Evolutionary conservation across 2,797 vertebrate species (phyloP).

Genomic region (Syndactyla subalaris): DNA sequence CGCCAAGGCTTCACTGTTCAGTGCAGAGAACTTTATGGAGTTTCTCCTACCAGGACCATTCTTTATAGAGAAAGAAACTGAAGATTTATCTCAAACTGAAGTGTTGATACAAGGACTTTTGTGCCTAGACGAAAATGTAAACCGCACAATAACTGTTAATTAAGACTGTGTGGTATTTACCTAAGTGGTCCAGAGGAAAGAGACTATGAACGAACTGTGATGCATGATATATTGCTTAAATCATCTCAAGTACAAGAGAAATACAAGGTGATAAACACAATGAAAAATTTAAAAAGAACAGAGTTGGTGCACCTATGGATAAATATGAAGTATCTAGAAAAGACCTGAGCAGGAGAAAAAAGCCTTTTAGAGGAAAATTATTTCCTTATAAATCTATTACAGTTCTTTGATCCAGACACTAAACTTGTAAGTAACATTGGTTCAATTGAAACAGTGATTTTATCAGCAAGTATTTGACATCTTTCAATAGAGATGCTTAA

Average conservation of each 20-base stretch:
- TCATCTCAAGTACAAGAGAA: neutral
- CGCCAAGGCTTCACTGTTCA: neutral
- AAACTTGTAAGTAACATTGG: neutral
- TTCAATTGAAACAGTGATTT: neutral
- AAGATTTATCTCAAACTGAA: constrained; percentile 38
- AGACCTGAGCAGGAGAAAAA: neutral
- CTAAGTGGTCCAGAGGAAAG: constrained; percentile 24
- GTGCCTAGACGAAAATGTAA: constrained; percentile 36
- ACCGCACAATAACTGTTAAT: constrained; percentile 18
- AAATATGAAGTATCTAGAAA: neutral
- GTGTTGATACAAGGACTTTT: constrained; percentile 47
- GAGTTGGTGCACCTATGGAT: neutral
- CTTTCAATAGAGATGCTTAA: neutral
- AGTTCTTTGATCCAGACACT: neutral
- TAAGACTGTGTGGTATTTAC: constrained; percentile 40
- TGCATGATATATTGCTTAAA: neutral
- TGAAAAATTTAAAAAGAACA: neutral
- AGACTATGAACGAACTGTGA: neutral
- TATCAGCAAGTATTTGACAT: neutral
- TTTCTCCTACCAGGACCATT: neutral
- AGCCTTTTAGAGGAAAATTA: neutral
- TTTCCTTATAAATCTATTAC: neutral
- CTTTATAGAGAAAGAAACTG: neutral
- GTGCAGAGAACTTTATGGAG: neutral
- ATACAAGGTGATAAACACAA: constrained; percentile 22